Conservation (phyloP, 2,113 vertebrate genomes). For the Nanger granti region DNA sequence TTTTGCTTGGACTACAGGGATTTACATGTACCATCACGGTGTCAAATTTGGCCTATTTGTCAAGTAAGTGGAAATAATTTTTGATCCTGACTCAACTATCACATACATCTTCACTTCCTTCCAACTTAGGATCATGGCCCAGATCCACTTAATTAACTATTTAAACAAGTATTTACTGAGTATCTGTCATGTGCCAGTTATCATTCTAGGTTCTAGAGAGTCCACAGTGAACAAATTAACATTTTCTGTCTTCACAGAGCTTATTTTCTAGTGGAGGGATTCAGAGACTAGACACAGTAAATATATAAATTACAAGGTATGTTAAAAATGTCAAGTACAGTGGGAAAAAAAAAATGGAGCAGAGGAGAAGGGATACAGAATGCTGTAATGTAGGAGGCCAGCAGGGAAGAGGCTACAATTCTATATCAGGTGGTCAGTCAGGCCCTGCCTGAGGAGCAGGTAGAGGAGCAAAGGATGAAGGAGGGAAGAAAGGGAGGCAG, state of each 20-base stretch:
- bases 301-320: neutral
- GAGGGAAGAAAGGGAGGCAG: neutral
- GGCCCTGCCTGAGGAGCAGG: neutral
- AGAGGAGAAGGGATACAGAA: neutral
- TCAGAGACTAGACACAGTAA: neutral
- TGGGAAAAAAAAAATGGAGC: neutral
- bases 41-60: neutral
- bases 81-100: neutral
- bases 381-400: neutral
- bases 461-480: neutral
- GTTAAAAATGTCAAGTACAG: neutral
- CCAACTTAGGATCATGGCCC: neutral
- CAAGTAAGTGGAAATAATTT: neutral
- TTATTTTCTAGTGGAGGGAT: neutral
- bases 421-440: neutral
- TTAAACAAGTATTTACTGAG: neutral
- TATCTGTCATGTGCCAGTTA: neutral
- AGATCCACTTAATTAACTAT: neutral
- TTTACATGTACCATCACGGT: neutral
- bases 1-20: neutral
- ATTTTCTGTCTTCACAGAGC: neutral
- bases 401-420: neutral
- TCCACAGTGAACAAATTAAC: neutral
- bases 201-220: neutral
- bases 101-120: neutral